Conservation (phyloP, 2,797 vertebrate species). For the Pteronotus mesoamericanus region DNA sequence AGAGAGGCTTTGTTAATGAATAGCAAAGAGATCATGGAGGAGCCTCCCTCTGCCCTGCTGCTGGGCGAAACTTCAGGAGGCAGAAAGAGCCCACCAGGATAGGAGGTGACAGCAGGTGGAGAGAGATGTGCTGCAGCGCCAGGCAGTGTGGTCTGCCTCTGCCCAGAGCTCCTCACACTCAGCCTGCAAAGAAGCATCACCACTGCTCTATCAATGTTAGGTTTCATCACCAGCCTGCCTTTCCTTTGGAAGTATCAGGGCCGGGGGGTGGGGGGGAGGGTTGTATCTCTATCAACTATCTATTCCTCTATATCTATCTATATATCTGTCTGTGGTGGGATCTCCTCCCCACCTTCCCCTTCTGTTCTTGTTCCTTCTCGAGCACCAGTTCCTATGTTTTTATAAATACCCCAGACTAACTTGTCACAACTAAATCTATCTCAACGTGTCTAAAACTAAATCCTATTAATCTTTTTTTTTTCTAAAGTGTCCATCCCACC, state of each 20-base stretch:
- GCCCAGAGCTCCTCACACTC: background rate
- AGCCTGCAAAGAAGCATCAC: background rate
- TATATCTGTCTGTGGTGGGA: background rate
- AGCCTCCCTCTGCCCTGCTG: background rate
- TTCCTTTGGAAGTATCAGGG: background rate
- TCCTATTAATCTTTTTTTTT: background rate
- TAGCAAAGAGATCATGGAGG: background rate
- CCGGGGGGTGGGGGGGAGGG: background rate
- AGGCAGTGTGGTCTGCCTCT: no score
- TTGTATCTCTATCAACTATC: no score
- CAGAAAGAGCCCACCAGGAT: background rate
- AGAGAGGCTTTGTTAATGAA: background rate
- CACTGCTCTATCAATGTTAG: accelerated
- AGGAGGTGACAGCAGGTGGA: background rate
- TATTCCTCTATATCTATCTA: background rate
- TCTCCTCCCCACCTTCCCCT: background rate
- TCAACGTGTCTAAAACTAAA: background rate
- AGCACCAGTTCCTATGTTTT: background rate
- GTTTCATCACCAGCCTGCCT: background rate
- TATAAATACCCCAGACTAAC: background rate
- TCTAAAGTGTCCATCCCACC: background rate
- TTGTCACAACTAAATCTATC: background rate
- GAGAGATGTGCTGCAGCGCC: background rate
- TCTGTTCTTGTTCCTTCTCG: background rate
- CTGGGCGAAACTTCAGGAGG: background rate